Evolutionary conservation across 2,113 vertebrate genomes (phyloP).

Genomic region (Felis catus): DNA sequence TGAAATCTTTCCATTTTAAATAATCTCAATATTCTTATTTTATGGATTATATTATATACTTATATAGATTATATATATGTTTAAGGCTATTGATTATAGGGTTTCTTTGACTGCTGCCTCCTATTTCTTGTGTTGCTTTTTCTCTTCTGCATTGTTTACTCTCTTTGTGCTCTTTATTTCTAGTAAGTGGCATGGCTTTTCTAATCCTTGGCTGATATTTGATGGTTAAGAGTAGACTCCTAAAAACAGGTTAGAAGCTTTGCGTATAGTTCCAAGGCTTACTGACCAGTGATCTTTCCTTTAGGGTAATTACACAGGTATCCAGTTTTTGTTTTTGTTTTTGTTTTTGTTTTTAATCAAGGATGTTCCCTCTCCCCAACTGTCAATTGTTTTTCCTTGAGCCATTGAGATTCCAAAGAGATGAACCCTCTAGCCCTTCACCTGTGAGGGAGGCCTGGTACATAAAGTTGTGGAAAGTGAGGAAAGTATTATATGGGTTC

Average conservation of each 20-base stretch:
- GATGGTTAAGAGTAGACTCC: not conserved
- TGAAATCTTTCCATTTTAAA: not conserved
- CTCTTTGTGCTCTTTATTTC: not conserved
- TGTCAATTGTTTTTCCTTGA: not conserved
- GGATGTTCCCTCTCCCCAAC: not conserved
- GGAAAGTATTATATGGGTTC: not conserved
- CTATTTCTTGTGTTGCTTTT: too few species aligned
- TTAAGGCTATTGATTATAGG: not conserved
- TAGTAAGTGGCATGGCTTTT: not conserved
- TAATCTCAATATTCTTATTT: not conserved
- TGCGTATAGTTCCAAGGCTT: not conserved
- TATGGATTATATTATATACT: not conserved
- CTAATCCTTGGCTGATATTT: not conserved
- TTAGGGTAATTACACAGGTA: not conserved
- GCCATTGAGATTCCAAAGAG: not conserved
- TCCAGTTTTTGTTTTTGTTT: not conserved
- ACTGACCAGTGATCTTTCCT: not conserved
- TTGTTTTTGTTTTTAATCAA: not conserved
- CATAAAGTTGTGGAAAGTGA: not conserved
- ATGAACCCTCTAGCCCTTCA: not conserved
- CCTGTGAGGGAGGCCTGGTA: not conserved
- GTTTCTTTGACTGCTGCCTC: not conserved
- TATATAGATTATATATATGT: not conserved
- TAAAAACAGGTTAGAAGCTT: not conserved
- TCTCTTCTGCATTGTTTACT: not conserved